Base-by-base conservation (phyloP, 2,888 invertebrate genomes). In the Linyphia triangularis region DNA sequence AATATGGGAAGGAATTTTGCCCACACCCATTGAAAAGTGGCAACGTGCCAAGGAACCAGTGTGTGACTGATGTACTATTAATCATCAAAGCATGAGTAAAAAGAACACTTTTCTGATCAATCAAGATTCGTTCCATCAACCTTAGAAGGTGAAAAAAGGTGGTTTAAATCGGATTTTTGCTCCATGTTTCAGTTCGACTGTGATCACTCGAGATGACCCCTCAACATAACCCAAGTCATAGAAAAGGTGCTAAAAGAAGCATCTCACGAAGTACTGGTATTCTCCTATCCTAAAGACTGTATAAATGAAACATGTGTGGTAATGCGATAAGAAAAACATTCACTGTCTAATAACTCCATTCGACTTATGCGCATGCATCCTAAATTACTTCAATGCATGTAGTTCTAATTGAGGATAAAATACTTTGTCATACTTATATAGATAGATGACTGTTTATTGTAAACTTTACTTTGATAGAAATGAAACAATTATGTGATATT, bases 21-120 rank as follows among this genome's bases (percentile, higher is more conserved):
- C 69, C 22, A 28, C 16, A 6, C 30, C 57, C 28, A 33, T 22
- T 9, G 19, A 33, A 26, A 9, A 59, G 0, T 37, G 70, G 59
- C 59, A 67, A 33, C 10, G 26, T 70, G 59, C 81, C 70, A 61
- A 61, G 5, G 59, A 57, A 81, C 67, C 67, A 51, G 65, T 79
- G 57, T 79, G 67, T 67, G 67, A 79, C 51, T 33, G 67, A 13
- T 43, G 22, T 30, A 43, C 37, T 43, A 63, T 24, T 1, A 78
- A 51, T 65, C 65, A 67, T 67, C 43, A 65, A n/a, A 67, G 16
- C 33, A 19, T 59, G 51, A 51, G 24, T 59, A 75, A 33, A 61
- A 40, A 77, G 13, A 65, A 65, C 19, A 26, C 40, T n/a, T 67
- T 79, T 67, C 22, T 19, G 57, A 67, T 79, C 22, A 30, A 33